phyloP scores from a whole-genome alignment of 2,797 vertebrate species.

The Hafferia zeledoni region DNA sequence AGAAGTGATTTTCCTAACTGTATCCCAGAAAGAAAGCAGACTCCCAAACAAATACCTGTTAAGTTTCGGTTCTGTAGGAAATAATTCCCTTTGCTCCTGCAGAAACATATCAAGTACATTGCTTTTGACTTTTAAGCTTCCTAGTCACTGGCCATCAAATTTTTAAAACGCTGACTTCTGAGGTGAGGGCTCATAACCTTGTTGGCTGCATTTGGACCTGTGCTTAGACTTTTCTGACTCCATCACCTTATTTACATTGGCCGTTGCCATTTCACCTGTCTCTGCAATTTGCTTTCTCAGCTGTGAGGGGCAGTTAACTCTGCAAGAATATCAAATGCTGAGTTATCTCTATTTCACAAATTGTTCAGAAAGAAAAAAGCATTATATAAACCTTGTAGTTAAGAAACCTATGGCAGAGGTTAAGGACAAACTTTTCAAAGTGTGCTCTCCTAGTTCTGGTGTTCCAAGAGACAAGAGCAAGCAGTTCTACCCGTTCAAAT shows the following conservation, averaged over 20 bases:
- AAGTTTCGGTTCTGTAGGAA: background rate
- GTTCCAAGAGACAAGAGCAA: background rate
- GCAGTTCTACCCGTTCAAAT: background rate
- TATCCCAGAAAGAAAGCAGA: background rate
- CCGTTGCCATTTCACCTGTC: background rate
- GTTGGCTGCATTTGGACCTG: background rate
- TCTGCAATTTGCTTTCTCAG: constrained; percentile 5
- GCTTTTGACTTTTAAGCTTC: constrained; percentile 1
- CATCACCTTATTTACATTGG: background rate
- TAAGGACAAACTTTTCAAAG: constrained; percentile 9
- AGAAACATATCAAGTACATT: background rate
- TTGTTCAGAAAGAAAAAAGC: background rate
- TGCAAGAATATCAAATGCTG: background rate
- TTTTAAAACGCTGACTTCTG: constrained; percentile 19
- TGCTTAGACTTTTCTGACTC: background rate
- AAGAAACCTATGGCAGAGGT: background rate
- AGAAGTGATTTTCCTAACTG: background rate
- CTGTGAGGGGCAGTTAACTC: background rate
- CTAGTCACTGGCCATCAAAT: background rate
- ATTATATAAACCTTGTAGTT: background rate
- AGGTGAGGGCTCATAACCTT: background rate
- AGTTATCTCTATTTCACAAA: background rate
- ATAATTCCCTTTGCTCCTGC: background rate
- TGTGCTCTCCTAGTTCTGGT: background rate
- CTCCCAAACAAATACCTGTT: background rate